Evolutionary conservation across 2,888 invertebrate species (phyloP).

Genomic region (Melangyna quadrimaculata): DNA sequence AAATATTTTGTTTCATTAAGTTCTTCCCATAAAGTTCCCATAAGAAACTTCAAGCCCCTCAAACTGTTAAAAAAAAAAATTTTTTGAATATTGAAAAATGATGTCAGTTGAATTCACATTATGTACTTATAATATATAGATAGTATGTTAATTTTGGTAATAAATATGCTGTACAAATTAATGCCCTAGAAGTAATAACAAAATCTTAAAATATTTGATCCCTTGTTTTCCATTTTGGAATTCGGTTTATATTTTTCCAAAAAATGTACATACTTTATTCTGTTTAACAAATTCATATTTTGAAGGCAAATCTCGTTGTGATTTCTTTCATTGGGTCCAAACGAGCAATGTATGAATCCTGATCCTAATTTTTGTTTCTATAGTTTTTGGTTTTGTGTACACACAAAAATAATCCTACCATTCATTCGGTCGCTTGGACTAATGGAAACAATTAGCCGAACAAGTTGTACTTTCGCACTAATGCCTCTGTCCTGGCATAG

Average conservation of each 20-base stretch:
- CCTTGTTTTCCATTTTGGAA: background rate
- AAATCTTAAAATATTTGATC: too few species aligned
- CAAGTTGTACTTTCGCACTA: slow-evolving; percentile 67
- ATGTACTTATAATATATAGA: too few species aligned
- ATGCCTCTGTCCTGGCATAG: slow-evolving; percentile 44
- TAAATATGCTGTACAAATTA: too few species aligned
- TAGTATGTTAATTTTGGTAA: too few species aligned
- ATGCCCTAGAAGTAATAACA: too few species aligned
- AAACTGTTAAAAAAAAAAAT: background rate
- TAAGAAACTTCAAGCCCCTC: background rate
- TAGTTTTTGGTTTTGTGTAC: slow-evolving; percentile 42
- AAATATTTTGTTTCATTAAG: background rate
- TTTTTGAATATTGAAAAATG: background rate
- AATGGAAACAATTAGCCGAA: slow-evolving; percentile 69
- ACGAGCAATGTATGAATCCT: slow-evolving; percentile 33
- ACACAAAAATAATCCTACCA: slow-evolving; percentile 14
- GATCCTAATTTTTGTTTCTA: slow-evolving; percentile 47
- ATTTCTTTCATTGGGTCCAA: slow-evolving; percentile 33
- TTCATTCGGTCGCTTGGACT: slow-evolving; percentile 25
- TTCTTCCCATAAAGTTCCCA: background rate
- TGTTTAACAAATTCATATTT: slow-evolving; percentile 38
- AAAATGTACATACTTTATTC: background rate
- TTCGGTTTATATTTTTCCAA: background rate
- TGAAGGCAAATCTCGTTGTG: slow-evolving; percentile 45
- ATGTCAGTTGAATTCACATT: too few species aligned